A percentile compares a stretch with the other conserved stretches of the same genome.
Evolutionary conservation across 2,888 invertebrate species (phyloP).

Genomic region (Trichacis sp.): DNA sequence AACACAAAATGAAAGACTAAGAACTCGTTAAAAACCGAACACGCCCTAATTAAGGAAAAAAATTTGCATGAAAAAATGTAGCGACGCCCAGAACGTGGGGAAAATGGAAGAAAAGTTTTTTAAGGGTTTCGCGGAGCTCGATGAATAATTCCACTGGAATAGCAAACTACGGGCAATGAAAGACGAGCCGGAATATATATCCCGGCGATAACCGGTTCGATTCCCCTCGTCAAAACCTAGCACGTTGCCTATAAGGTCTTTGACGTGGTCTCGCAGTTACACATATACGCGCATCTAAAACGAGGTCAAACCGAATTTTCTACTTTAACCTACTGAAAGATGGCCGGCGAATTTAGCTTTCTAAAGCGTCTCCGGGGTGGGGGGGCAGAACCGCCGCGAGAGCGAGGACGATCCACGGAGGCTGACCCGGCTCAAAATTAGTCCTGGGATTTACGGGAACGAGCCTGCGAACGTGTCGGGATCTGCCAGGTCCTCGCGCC

Average conservation of each 20-base stretch:
- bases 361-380: conserved; percentile 55
- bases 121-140: not conserved
- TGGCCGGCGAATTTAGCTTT: conserved; percentile 67
- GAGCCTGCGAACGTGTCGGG: conserved; percentile 37
- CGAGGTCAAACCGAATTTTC: conserved; percentile 69
- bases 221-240: conserved; percentile 36
- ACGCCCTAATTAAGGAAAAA: no score
- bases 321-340: conserved; percentile 69
- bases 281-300: conserved; percentile 54
- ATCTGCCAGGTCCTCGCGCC: conserved; percentile 3
- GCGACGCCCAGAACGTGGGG: no score
- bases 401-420: conserved; percentile 33
- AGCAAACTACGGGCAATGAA: conserved; percentile 4
- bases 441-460: conserved; percentile 51
- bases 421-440: conserved; percentile 54
- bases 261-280: conserved; percentile 45
- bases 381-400: not conserved
- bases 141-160: not conserved
- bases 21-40: no score
- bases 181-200: conserved; percentile 34
- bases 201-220: conserved; percentile 36
- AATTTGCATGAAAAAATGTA: no score
- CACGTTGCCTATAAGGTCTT: conserved; percentile 37
- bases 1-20: no score
- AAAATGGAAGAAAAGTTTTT: conserved; percentile 1